A percentile compares a stretch with the other conserved stretches of the same genome.
These are phyloP conservation scores for Vulpes ferrilata DNA, from an alignment of 2,113 vertebrate genomes.

Conservation along the genomic window DNA sequence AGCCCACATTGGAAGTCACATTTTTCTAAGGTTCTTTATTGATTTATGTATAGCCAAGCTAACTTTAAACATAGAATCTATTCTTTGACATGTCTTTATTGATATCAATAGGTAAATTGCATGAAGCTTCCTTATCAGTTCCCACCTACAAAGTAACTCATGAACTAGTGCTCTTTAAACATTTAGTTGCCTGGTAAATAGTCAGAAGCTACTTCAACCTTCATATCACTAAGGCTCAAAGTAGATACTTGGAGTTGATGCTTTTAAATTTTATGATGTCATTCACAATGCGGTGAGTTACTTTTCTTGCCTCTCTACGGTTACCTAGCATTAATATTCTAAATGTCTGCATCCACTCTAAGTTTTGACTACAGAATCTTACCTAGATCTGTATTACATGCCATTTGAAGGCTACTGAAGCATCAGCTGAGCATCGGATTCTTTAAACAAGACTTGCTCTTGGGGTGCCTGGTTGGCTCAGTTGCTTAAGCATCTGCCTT, in stretches of 20 bases:
- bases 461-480: not conserved
- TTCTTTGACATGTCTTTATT: not conserved
- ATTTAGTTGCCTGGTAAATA: not conserved
- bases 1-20: not conserved
- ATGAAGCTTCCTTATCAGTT: not conserved
- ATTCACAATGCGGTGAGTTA: not conserved
- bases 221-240: not conserved
- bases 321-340: not conserved
- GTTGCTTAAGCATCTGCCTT: not conserved
- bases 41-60: not conserved
- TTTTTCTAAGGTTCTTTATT: not conserved
- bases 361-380: not conserved
- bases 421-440: not conserved
- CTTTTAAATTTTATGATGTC: not conserved
- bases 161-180: not conserved
- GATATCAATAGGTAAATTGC: not conserved
- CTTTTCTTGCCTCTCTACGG: not conserved
- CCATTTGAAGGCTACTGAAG: not conserved
- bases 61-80: not conserved
- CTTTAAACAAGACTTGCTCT: not conserved
- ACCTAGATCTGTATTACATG: not conserved
- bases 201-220: not conserved
- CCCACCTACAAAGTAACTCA: not conserved
- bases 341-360: not conserved
- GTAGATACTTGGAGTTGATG: not conserved